These are phyloP conservation scores for Acleris laterana DNA, from an alignment of 2,888 invertebrate species.

Conservation along the genomic window DNA sequence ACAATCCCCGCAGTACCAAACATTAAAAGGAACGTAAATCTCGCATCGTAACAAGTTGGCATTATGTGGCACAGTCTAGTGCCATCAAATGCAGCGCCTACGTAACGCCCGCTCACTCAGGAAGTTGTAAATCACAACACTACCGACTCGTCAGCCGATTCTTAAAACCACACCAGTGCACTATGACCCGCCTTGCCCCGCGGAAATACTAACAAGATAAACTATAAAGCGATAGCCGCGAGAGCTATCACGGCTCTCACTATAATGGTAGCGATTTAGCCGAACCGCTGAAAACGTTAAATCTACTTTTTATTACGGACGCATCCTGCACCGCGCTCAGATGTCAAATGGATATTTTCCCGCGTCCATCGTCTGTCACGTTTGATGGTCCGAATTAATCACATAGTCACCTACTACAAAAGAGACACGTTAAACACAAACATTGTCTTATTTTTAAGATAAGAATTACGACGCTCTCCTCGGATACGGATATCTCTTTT, in stretches of 20 bases:
- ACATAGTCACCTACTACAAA: constrained; percentile 31
- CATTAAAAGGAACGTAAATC: constrained; percentile 35
- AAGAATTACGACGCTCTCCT: constrained; percentile 14
- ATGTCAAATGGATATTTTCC: constrained; percentile 38
- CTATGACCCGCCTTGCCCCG: constrained; percentile 46
- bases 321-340: constrained; percentile 62
- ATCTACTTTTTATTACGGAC: constrained; percentile 68
- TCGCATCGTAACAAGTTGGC: constrained; percentile 27
- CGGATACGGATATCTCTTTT: constrained; percentile 16
- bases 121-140: constrained; percentile 78
- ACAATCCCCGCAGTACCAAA: constrained; percentile 14
- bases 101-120: constrained; percentile 61
- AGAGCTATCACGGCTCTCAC: constrained; percentile 44
- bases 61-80: constrained; percentile 31
- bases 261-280: constrained; percentile 52
- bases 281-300: constrained; percentile 68
- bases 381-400: constrained; percentile 40
- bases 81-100: constrained; percentile 62
- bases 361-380: constrained; percentile 35
- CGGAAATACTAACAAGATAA: constrained; percentile 34
- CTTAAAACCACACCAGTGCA: constrained; percentile 53
- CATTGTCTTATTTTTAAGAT: constrained; percentile 31
- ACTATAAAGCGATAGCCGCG: constrained; percentile 25
- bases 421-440: constrained; percentile 23
- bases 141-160: constrained; percentile 62